Conservation (phyloP, 1,140 invertebrate species). For the Armadillidium nasatum region DNA sequence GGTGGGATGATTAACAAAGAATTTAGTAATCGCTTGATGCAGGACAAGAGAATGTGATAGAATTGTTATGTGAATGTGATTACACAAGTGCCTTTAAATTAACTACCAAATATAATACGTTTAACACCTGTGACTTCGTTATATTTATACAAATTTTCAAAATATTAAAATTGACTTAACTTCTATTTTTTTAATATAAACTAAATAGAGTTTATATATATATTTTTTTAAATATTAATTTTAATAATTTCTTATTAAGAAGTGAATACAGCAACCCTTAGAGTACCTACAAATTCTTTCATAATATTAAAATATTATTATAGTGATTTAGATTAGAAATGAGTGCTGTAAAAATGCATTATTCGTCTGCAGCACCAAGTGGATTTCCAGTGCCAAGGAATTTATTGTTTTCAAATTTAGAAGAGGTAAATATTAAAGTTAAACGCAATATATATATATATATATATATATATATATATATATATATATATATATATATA, state of each 20-base stretch:
- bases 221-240: background rate
- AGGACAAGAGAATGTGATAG: background rate
- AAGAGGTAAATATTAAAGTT: background rate
- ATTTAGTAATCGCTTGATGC: background rate
- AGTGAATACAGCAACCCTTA: too few relatives aligned
- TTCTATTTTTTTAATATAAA: background rate
- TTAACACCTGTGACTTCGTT: too few relatives aligned
- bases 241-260: too few relatives aligned
- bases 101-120: too few relatives aligned
- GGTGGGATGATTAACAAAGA: background rate
- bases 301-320: background rate
- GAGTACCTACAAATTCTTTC: background rate
- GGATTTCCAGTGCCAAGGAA: background rate
- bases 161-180: background rate
- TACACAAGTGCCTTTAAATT: background rate
- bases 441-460: conserved; percentile 16
- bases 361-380: background rate
- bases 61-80: background rate
- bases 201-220: background rate
- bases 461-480: conserved; percentile 27
- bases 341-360: conserved; percentile 1
- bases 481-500: conserved; percentile 24
- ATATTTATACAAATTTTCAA: background rate
- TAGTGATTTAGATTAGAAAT: background rate
- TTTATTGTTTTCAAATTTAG: background rate